Conservation (phyloP, 2,113 vertebrate species). For the Limnothrissa miodon region DNA sequence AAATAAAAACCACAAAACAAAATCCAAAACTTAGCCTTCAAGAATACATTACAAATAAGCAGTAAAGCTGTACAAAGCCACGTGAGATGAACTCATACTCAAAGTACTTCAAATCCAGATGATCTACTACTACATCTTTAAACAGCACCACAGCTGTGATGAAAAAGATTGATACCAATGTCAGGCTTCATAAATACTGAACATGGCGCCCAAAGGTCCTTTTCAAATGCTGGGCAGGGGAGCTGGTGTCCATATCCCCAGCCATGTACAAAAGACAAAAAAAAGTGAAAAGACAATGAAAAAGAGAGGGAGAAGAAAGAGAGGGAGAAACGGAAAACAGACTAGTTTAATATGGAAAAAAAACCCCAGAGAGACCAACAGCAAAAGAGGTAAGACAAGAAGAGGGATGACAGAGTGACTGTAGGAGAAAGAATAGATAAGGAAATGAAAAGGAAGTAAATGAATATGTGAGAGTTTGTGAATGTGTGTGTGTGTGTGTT, state of each 20-base stretch:
- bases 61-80: constrained; percentile 12
- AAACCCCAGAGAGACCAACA: neutral
- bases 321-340: neutral
- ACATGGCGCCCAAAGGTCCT: neutral
- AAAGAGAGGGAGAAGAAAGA: neutral
- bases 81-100: neutral
- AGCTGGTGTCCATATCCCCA: neutral
- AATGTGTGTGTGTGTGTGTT: neutral
- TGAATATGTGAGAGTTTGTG: neutral
- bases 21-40: neutral
- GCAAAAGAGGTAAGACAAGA: neutral
- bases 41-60: constrained; percentile 8
- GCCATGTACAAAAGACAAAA: neutral
- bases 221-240: neutral
- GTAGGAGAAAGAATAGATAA: neutral
- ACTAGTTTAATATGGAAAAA: neutral
- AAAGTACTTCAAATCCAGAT: neutral
- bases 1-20: neutral
- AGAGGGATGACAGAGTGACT: neutral
- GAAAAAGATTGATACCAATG: neutral
- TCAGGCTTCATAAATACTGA: constrained; percentile 1
- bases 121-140: neutral
- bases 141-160: neutral
- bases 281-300: neutral
- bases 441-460: neutral